These are phyloP conservation scores for Iselma pallidipennis DNA, from an alignment of 2,888 invertebrate genomes.

Conservation along the genomic window DNA sequence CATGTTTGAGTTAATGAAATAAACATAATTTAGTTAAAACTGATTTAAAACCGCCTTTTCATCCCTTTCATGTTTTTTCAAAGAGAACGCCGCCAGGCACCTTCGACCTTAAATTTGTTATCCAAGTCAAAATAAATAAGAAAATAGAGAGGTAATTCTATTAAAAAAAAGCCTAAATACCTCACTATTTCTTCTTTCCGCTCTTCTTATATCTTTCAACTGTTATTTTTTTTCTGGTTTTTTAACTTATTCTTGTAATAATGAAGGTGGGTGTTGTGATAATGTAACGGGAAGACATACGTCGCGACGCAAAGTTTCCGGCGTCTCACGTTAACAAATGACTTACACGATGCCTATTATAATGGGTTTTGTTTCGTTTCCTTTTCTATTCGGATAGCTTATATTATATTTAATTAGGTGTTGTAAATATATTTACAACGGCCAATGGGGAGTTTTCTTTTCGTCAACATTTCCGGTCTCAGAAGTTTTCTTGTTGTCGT, in stretches of 20 bases:
- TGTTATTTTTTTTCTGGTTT: neutral
- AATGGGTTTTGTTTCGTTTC: constrained; percentile 30
- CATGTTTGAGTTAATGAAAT: too few relatives aligned
- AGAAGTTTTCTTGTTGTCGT: neutral
- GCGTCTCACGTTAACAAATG: constrained; percentile 41
- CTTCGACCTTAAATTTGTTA: constrained; percentile 1
- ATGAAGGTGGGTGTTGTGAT: constrained; percentile 2
- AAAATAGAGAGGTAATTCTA: neutral
- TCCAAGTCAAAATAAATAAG: constrained; percentile 1
- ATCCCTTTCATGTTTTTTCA: neutral
- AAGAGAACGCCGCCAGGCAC: neutral
- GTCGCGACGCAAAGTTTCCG: constrained; percentile 41
- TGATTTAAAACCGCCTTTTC: neutral
- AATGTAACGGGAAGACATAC: constrained; percentile 1
- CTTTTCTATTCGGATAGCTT: constrained; percentile 18
- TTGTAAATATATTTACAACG: constrained; percentile 29
- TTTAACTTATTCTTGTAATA: neutral
- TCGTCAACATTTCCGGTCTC: neutral
- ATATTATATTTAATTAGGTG: constrained; percentile 24
- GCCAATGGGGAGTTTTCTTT: constrained; percentile 16
- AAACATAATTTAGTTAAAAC: neutral
- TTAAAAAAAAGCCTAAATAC: neutral
- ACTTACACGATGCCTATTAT: constrained; percentile 37
- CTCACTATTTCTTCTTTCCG: too few relatives aligned
- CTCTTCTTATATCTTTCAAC: neutral